phyloP scores from a whole-genome alignment of 2,113 vertebrate species.

The Halcyon malimbica region DNA sequence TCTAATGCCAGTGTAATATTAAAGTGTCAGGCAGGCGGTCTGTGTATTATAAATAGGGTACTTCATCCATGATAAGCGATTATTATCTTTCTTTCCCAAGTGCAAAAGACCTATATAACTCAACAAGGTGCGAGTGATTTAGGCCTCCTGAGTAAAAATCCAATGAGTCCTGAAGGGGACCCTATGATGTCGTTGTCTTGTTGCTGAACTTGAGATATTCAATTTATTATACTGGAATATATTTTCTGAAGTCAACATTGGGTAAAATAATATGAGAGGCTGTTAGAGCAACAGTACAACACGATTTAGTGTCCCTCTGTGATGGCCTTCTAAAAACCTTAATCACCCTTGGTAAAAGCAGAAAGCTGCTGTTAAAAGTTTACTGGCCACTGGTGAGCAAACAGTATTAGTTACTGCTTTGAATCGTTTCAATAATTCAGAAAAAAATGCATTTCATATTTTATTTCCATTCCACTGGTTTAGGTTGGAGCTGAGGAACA shows the following conservation, averaged over 20 bases:
- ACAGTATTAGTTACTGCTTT: not conserved
- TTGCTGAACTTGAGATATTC: conserved; percentile 75
- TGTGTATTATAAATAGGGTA: conserved; percentile 79
- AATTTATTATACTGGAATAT: conserved; percentile 68
- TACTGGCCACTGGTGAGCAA: conserved; percentile 10
- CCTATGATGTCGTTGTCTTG: conserved; percentile 59
- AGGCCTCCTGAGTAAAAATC: conserved; percentile 68
- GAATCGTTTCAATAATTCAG: not conserved
- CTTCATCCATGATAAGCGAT: conserved; percentile 80
- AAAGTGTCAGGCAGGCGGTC: conserved; percentile 77
- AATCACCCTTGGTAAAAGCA: conserved; percentile 45
- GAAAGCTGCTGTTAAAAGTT: conserved; percentile 4
- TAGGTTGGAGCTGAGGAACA: not conserved
- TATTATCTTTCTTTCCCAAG: conserved; percentile 81
- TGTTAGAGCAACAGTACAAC: conserved; percentile 58
- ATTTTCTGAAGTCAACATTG: conserved; percentile 71
- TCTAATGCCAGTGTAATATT: conserved; percentile 74
- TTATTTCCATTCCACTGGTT: not conserved
- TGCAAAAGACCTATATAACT: conserved; percentile 76
- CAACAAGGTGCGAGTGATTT: conserved; percentile 75
- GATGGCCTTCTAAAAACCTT: conserved; percentile 51
- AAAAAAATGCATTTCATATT: not conserved
- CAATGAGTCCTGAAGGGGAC: conserved; percentile 80
- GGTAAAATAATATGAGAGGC: conserved; percentile 66
- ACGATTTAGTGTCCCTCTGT: conserved; percentile 60